Evolutionary conservation across 2,888 invertebrate genomes (phyloP).

Genomic region (Scaeva pyrastri): DNA sequence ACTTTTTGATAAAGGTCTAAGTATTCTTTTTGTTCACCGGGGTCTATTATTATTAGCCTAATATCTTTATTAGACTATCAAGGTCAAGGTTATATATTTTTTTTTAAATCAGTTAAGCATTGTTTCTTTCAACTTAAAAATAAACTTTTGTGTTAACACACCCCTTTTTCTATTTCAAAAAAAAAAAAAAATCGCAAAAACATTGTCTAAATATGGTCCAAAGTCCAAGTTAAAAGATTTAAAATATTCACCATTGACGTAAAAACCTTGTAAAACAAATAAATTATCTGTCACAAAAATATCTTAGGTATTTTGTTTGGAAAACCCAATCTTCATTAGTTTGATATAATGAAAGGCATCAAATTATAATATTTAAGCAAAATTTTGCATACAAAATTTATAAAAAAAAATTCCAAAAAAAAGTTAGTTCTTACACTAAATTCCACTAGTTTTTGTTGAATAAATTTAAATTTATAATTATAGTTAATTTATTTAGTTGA

Average conservation of each 20-base stretch:
- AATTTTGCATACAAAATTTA: conserved; percentile 21
- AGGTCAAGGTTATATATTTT: not conserved
- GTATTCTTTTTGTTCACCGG: too few relatives aligned
- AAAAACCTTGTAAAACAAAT: conserved; percentile 9
- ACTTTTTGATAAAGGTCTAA: too few relatives aligned
- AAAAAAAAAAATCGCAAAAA: not conserved
- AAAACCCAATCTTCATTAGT: not conserved
- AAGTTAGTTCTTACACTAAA: conserved; percentile 51
- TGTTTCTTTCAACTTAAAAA: not conserved
- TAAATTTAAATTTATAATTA: conserved; percentile 48
- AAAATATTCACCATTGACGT: not conserved
- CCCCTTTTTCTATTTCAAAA: not conserved
- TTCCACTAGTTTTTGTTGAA: conserved; percentile 33
- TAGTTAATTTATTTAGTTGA: conserved; percentile 13
- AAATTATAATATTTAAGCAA: not conserved
- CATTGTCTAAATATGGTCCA: not conserved
- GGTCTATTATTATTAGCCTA: too few relatives aligned
- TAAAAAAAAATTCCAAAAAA: conserved; percentile 38
- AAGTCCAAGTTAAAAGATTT: not conserved
- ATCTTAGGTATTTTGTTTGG: conserved; percentile 8
- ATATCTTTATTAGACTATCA: too few relatives aligned
- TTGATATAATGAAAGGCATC: not conserved
- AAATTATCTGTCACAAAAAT: conserved; percentile 11
- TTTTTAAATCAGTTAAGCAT: not conserved
- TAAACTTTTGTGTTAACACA: not conserved